These are phyloP conservation scores for Cecidostiba fungosa DNA, from an alignment of 2,888 invertebrate genomes.

Conservation along the genomic window DNA sequence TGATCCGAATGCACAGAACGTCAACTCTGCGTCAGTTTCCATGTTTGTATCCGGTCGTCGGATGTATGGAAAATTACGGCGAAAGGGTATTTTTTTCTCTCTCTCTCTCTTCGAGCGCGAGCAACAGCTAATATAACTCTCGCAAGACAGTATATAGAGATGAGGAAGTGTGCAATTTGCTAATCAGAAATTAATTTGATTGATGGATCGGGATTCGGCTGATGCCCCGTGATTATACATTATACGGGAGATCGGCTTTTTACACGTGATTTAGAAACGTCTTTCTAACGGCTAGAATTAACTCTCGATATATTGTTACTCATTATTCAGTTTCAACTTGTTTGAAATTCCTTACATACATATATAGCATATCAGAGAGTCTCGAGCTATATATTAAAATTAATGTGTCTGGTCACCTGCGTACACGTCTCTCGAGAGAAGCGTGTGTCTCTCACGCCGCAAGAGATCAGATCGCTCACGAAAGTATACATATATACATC, in stretches of 20 bases:
- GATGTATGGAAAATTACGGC: slow-evolving; percentile 39
- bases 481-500: background rate
- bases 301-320: background rate
- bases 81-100: slow-evolving; percentile 19
- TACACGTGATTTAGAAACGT: background rate
- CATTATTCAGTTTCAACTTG: background rate
- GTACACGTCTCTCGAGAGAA: too few species aligned
- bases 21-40: background rate
- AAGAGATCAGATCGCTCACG: background rate
- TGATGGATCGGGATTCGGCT: background rate
- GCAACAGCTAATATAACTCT: too few species aligned
- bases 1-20: background rate
- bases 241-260: background rate
- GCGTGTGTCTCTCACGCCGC: too few species aligned
- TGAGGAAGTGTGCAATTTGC: background rate
- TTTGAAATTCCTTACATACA: background rate
- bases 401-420: background rate
- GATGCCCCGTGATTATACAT: background rate
- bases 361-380: too few species aligned
- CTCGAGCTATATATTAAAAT: background rate
- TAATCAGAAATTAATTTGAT: background rate
- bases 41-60: slow-evolving; percentile 18
- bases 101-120: background rate
- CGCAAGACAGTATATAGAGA: background rate
- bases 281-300: too few species aligned